Base-by-base conservation (phyloP, 2,797 vertebrate genomes). In the Phaenicophaeus curvirostris region DNA sequence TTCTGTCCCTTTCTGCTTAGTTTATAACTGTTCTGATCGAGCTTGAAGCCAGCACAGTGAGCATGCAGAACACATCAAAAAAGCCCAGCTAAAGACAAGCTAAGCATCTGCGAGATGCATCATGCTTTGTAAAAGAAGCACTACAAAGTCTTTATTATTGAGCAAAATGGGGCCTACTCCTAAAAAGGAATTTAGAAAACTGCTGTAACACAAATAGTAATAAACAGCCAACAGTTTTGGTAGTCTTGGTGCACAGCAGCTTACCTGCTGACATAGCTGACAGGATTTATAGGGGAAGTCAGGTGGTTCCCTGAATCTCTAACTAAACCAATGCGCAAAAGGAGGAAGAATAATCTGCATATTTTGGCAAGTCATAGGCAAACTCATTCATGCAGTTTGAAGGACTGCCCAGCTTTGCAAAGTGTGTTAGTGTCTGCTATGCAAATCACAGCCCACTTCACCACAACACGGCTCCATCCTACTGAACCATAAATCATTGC, bases 1-100 rank as follows among this genome's bases (percentile, higher is more conserved):
- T 76, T 93, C 85, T 73, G 35, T 78, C 68, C 53, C 41, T 63
- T 69, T 71, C 58, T 81, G 54, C 76, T 94, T 88, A 92, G 87
- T 95, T 93, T 89, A 63, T 57, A 85, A 54, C 66, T 81, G 73
- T 46, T 55, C 80, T 57, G 51, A 88, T 51, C 3, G 5, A 78
- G 61, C 87, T 84, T 88, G 67, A 90, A 87, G 71, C 58, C 87
- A 74, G 78, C 33, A 61, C 15, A 82, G 59, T 24, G 78, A 92
- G 72, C 27, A 78, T 21, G 10, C 1, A 84, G 48, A 86, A 76
- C 28, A 86, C 59, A 76, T 46, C 31, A 81, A 84, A 96, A 94
- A 65, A 20, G 0, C 6, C 6, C 69, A 67, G 18, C 35, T 39
- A 50, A 67, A 85, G 59, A 37, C 63, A 81, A 83, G 65, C 39